phyloP scores from a whole-genome alignment of 2,797 vertebrate species.

The Synaphobranchus kaupii region DNA sequence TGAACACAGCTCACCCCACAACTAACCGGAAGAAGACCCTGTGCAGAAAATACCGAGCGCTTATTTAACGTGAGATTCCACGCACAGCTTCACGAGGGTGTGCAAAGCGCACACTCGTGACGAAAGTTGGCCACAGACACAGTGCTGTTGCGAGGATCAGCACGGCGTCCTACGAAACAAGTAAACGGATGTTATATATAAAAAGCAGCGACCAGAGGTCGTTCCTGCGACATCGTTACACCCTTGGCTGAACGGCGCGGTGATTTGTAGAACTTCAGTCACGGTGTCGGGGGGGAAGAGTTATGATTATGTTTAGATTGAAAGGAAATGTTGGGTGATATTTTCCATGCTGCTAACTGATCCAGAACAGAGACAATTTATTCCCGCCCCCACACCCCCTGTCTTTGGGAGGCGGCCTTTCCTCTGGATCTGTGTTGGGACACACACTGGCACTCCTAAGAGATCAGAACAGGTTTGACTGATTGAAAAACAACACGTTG shows the following conservation, averaged over 20 bases:
- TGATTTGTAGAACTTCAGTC: conserved; percentile 2
- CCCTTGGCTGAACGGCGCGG: neutral
- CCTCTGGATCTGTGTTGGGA: neutral
- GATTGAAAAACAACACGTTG: neutral
- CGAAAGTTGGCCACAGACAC: neutral
- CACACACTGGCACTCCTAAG: neutral
- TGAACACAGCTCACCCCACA: too few relatives aligned
- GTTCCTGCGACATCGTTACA: neutral
- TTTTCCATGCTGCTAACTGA: conserved; percentile 17
- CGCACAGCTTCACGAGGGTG: neutral
- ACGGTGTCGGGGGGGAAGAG: neutral
- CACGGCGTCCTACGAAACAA: neutral
- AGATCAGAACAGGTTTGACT: neutral
- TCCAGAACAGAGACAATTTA: conserved; percentile 12
- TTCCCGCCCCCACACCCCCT: neutral
- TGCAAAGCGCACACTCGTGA: neutral
- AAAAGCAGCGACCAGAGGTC: neutral
- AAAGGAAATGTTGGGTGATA: conserved; percentile 1
- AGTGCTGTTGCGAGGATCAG: neutral
- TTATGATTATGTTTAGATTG: conserved; percentile 14
- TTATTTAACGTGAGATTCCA: too few relatives aligned
- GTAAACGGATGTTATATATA: neutral
- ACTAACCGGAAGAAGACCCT: too few relatives aligned
- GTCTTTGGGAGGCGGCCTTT: neutral
- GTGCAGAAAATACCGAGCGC: too few relatives aligned